Conservation (phyloP, 2,888 invertebrate genomes). For the Sarcophaga caerulescens region DNA sequence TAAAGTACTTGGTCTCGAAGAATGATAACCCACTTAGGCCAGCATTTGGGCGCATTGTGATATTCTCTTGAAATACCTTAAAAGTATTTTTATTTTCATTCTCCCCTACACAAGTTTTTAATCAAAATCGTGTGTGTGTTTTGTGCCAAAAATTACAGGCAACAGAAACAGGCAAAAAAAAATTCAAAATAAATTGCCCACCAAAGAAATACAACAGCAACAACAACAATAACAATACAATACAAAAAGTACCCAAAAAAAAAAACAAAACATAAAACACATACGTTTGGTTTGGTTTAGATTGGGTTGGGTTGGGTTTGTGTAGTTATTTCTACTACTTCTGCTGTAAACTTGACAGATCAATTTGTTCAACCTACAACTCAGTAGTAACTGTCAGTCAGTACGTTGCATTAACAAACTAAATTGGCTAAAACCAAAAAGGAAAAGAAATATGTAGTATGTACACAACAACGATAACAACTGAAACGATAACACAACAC, state of each 20-base stretch:
- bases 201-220: not conserved
- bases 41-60: too few relatives aligned
- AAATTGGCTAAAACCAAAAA: constrained; percentile 25
- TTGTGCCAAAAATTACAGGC: not conserved
- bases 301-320: too few relatives aligned
- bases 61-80: not conserved
- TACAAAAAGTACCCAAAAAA: not conserved
- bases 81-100: not conserved
- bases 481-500: not conserved
- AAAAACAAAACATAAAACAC: too few relatives aligned
- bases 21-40: too few relatives aligned
- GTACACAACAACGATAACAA: not conserved
- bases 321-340: too few relatives aligned
- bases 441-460: not conserved
- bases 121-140: not conserved
- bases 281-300: too few relatives aligned
- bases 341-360: constrained; percentile 35
- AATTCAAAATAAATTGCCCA: constrained; percentile 45
- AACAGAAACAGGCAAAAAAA: not conserved
- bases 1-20: not conserved
- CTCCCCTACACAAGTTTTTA: not conserved
- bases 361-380: constrained; percentile 47
- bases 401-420: not conserved
- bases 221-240: not conserved
- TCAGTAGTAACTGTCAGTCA: not conserved